Evolutionary conservation across 1,140 invertebrate genomes (phyloP).

Genomic region (Bombus pascuorum): DNA sequence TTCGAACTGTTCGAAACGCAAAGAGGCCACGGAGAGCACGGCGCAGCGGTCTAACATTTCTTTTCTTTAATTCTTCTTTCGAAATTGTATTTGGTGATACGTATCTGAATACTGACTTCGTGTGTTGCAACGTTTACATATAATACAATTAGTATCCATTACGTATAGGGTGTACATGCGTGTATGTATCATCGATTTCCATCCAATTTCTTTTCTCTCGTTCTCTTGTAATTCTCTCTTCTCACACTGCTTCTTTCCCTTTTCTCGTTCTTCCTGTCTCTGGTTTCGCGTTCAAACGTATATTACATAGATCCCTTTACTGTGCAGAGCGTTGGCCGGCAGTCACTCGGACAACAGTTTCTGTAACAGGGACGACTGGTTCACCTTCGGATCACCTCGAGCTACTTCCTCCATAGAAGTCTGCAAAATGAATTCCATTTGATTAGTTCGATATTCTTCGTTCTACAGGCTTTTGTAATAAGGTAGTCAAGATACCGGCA

Average conservation of each 20-base stretch:
- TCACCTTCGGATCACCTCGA: constrained; percentile 86
- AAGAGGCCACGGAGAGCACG: background rate
- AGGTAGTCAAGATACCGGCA: background rate
- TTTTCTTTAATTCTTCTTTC: constrained; percentile 24
- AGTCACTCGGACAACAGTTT: constrained; percentile 90
- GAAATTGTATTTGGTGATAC: constrained; percentile 80
- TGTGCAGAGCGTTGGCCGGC: constrained; percentile 73
- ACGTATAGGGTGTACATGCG: constrained; percentile 71
- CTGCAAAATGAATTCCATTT: constrained; percentile 77
- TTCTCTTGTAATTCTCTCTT: constrained; percentile 26
- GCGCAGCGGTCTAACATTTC: background rate
- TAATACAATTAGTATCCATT: constrained; percentile 81
- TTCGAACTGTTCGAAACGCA: background rate
- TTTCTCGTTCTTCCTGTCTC: background rate
- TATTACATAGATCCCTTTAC: constrained; percentile 79
- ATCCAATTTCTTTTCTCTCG: background rate
- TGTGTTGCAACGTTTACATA: constrained; percentile 76
- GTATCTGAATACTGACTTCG: constrained; percentile 80
- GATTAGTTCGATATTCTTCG: background rate
- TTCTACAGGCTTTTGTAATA: background rate
- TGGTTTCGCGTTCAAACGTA: constrained; percentile 70
- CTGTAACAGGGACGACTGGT: constrained; percentile 88
- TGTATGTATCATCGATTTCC: constrained; percentile 7
- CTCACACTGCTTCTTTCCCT: background rate
- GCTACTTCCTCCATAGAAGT: constrained; percentile 89